Conservation (phyloP, 2,113 vertebrate species). For the Eulemur rufifrons region DNA sequence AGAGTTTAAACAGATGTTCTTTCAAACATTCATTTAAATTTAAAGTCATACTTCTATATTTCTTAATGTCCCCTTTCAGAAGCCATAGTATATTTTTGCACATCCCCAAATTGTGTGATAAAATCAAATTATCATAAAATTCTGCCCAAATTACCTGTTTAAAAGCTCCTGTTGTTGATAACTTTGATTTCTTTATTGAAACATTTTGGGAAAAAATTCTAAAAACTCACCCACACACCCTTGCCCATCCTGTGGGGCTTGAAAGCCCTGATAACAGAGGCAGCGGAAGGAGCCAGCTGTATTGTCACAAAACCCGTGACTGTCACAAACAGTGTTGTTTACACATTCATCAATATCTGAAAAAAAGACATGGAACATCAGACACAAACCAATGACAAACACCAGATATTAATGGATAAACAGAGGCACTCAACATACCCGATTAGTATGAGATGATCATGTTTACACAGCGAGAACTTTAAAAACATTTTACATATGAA, state of each 20-base stretch:
- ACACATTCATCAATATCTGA: constrained; percentile 96
- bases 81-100: background rate
- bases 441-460: constrained; percentile 26
- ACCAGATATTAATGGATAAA: background rate
- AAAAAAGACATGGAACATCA: constrained; percentile 77
- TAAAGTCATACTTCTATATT: constrained; percentile 45
- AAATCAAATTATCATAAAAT: background rate
- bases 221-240: constrained; percentile 92
- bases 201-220: background rate
- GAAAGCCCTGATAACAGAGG: constrained; percentile 95
- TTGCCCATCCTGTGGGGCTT: constrained; percentile 88
- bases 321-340: constrained; percentile 91
- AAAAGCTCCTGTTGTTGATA: background rate
- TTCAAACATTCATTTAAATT: constrained; percentile 35
- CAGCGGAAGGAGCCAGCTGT: constrained; percentile 93
- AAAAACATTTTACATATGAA: constrained; percentile 57
- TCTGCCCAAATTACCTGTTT: background rate
- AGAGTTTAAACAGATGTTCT: constrained; percentile 74
- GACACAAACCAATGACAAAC: constrained; percentile 64
- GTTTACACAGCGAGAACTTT: constrained; percentile 25
- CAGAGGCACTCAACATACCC: background rate
- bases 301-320: constrained; percentile 95
- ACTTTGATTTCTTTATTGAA: background rate
- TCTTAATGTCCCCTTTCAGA: constrained; percentile 39
- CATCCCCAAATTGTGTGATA: background rate